Conservation (phyloP, 2,888 invertebrate genomes). For the Ceriagrion tenellum region DNA sequence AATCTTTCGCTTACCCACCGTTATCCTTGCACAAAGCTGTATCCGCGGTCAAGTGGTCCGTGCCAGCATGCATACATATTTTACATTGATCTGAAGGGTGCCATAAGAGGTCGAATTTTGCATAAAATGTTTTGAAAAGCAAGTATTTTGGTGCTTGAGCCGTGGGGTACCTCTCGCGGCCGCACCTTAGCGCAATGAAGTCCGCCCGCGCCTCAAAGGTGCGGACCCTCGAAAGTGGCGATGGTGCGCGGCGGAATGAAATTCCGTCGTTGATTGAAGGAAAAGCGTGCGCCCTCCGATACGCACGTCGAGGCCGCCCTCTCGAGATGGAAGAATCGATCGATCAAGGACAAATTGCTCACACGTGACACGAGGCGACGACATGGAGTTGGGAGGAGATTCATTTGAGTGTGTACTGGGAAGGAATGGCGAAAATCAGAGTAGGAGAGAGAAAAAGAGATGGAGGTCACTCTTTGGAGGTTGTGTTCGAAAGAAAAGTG, state of each 20-base stretch:
- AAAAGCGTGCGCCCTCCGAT: conserved; percentile 10
- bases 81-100: no score
- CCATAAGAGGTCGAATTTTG: no score
- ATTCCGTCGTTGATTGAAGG: not conserved
- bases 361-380: not conserved
- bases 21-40: no score
- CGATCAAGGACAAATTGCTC: conserved; percentile 32
- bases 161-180: not conserved
- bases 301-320: not conserved
- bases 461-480: not conserved
- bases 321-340: conserved; percentile 2
- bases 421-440: not conserved
- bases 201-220: conserved; percentile 40
- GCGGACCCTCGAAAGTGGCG: not conserved
- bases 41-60: no score
- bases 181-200: conserved; percentile 11
- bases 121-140: no score
- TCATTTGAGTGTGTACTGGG: not conserved
- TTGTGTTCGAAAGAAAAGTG: no score
- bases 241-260: not conserved
- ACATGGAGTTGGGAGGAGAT: not conserved
- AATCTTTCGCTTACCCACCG: no score
- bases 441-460: no score
- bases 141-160: not conserved
- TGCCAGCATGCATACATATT: no score